phyloP scores from a whole-genome alignment of 2,113 vertebrate genomes.

The Podarcis cretensis region DNA sequence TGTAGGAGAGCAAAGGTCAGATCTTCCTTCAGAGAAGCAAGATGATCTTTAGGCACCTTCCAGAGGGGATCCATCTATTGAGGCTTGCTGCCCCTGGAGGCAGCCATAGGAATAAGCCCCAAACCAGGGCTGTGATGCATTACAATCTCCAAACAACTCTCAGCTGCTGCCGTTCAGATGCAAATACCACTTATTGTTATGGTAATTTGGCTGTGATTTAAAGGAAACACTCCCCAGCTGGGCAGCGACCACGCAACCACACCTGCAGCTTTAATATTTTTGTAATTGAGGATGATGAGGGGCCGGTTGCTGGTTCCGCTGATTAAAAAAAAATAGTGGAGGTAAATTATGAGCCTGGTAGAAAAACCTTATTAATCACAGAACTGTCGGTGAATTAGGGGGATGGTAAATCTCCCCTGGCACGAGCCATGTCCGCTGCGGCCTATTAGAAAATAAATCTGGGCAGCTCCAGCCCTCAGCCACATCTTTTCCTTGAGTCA shows the following conservation, averaged over 20 bases:
- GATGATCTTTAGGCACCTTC: neutral
- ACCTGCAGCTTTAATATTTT: conserved; percentile 68
- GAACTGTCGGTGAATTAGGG: conserved; percentile 65
- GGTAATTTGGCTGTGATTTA: conserved; percentile 75
- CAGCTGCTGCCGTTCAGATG: conserved; percentile 23
- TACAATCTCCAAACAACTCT: neutral
- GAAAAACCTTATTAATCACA: conserved; percentile 76
- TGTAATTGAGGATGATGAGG: conserved; percentile 74
- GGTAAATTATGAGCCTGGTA: conserved; percentile 69
- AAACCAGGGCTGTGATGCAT: neutral
- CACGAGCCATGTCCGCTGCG: conserved; percentile 47
- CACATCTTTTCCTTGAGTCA: conserved; percentile 62
- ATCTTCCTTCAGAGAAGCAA: neutral
- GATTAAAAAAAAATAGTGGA: conserved; percentile 60
- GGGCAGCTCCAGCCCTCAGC: conserved; percentile 40
- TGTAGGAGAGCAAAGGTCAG: neutral
- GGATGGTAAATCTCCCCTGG: conserved; percentile 70
- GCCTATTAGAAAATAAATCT: conserved; percentile 66
- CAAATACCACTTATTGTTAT: conserved; percentile 62
- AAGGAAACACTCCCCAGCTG: conserved; percentile 42
- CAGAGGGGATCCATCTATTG: neutral
- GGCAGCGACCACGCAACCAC: conserved; percentile 19
- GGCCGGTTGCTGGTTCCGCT: conserved; percentile 66
- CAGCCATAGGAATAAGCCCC: neutral
- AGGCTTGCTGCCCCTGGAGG: neutral